Evolutionary conservation across 2,113 vertebrate species (phyloP), one percentile per base, ranked within the genome.

Genomic region (Okapia johnstoni): DNA sequence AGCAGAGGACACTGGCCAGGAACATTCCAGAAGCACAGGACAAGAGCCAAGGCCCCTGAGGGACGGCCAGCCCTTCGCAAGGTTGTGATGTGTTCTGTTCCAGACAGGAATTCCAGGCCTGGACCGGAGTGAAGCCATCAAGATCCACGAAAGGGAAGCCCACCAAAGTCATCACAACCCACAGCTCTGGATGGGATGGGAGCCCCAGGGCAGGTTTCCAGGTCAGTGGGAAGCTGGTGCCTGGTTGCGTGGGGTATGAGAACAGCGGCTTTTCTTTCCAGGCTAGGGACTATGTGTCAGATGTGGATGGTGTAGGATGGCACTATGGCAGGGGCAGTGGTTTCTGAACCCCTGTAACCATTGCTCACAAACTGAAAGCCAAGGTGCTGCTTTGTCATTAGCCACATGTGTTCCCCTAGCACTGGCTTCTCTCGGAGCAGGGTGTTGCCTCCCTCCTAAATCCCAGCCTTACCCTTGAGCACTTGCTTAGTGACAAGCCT

Each of bases 91-190:
- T 97, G 17, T 93, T 76, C 96, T 94, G 80, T 98, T 98, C 76
- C 98, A 99, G 99, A 98, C 99, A 99, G 96, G 99, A 99, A 88
- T 99, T 99, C 98, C 99, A 98, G 70, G 99, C 99, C 1, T 99
- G 99, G 99, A 99, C 99, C 26, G 99, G 99, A 97, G 99, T 96
- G 86, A 99, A 99, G 98, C 99, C 99, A 2, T 99, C 99, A 55
- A 99, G 99, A 98, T 98, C 99, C 88, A 98, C 98, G n/a, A 99
- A 98, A 98, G 99, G 98, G 95, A 99, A 98, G 84, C 98, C 99
- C 3, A 85, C 98, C 33, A 98, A 98, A 96, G 98, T 99, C 66
- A 98, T 99, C 94, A 99, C 99, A 28, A 98, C 98, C 57, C 99
- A 99, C 63, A 98, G 98, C 86, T 98, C 98, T 2, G 98, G 98